Conservation (phyloP, 1,140 invertebrate genomes). For the Oncopodura yosiiana region DNA sequence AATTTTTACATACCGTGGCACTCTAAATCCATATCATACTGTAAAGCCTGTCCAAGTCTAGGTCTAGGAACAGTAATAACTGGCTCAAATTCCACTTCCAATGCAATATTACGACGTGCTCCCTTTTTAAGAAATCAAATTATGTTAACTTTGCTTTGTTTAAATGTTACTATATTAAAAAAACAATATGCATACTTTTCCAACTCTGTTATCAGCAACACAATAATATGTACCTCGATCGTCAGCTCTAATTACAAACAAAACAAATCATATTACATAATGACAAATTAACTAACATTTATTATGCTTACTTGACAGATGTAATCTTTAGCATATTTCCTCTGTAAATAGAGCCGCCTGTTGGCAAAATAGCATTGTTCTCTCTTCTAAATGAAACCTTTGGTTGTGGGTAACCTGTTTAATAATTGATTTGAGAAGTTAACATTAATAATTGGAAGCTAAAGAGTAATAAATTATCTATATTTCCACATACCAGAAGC, state of each 20-base stretch:
- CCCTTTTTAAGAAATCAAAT: no score
- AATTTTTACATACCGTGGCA: constrained; percentile 49
- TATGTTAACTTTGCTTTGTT: no score
- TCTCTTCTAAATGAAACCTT: constrained; percentile 82
- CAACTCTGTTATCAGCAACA: constrained; percentile 68
- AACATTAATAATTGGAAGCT: not conserved
- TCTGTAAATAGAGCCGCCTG: constrained; percentile 71
- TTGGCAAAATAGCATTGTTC: constrained; percentile 84
- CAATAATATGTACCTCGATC: constrained; percentile 87
- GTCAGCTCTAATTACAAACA: constrained; percentile 63
- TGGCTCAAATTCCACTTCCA: constrained; percentile 80
- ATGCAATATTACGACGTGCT: constrained; percentile 69
- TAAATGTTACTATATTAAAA: no score
- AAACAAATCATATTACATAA: constrained; percentile 3
- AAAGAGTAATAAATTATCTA: no score
- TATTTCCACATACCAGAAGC: constrained; percentile 74
- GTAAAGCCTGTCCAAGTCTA: constrained; percentile 70
- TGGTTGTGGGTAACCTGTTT: constrained; percentile 57
- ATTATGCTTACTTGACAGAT: constrained; percentile 37
- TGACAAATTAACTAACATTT: no score
- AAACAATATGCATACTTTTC: no score
- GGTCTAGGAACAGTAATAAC: constrained; percentile 71
- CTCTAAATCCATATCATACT: constrained; percentile 85
- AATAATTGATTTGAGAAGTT: not conserved
- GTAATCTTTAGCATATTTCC: constrained; percentile 74